Conservation (phyloP, 2,888 invertebrate species). For the Andrena haemorrhoa region DNA sequence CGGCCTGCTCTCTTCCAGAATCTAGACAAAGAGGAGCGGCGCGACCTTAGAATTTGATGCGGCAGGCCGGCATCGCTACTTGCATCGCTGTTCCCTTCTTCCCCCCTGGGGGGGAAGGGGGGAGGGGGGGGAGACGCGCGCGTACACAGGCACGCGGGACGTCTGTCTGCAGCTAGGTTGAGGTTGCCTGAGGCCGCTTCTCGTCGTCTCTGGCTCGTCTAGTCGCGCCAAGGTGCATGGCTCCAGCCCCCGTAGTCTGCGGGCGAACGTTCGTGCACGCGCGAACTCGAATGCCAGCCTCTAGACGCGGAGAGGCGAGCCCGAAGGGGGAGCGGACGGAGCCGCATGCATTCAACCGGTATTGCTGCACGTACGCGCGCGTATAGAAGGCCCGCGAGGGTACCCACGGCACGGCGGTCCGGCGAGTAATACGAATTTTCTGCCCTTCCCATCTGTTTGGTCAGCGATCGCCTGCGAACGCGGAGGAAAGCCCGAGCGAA, state of each 20-base stretch:
- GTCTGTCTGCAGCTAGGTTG: slow-evolving; percentile 57
- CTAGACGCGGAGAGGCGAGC: background rate
- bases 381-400: background rate
- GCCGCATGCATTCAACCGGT: slow-evolving; percentile 42
- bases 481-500: too few relatives aligned
- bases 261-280: slow-evolving; percentile 2
- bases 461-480: too few relatives aligned
- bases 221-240: slow-evolving; percentile 55
- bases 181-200: slow-evolving; percentile 72
- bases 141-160: slow-evolving; percentile 31
- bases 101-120: background rate
- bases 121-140: background rate
- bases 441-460: background rate
- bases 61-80: background rate
- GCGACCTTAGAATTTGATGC: background rate
- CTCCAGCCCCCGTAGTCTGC: background rate
- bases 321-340: slow-evolving; percentile 29
- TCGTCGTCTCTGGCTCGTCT: slow-evolving; percentile 75
- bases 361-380: slow-evolving; percentile 19
- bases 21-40: background rate
- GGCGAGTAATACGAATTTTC: background rate
- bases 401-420: too few relatives aligned
- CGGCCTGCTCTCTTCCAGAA: background rate
- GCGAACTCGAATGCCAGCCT: slow-evolving; percentile 25
- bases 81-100: slow-evolving; percentile 18